phyloP scores from a whole-genome alignment of 2,888 invertebrate genomes.

The Epinotia nisella region DNA sequence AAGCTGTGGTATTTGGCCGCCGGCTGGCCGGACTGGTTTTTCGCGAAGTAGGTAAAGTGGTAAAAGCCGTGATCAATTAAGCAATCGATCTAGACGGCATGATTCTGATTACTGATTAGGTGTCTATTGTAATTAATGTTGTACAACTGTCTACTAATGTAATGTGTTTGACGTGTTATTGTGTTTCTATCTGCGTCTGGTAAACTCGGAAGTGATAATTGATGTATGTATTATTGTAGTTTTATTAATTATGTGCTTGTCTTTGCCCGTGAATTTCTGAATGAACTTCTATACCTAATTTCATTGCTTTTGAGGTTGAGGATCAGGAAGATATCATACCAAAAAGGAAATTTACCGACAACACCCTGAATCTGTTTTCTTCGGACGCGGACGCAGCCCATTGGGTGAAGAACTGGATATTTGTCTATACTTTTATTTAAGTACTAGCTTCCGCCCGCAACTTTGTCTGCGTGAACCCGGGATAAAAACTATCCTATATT shows the following conservation, averaged over 20 bases:
- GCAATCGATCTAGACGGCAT: slow-evolving; percentile 17
- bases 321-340: too few relatives aligned
- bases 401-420: too few relatives aligned
- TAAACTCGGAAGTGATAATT: slow-evolving; percentile 1
- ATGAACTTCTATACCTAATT: too few relatives aligned
- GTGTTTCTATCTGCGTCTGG: neutral
- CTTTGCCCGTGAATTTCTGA: too few relatives aligned
- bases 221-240: neutral
- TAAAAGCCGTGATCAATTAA: slow-evolving; percentile 34
- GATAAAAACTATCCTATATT: too few relatives aligned
- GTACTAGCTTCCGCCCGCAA: too few relatives aligned
- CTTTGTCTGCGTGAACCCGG: too few relatives aligned
- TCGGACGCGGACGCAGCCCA: too few relatives aligned
- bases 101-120: slow-evolving; percentile 20
- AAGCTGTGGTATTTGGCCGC: slow-evolving; percentile 21
- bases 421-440: too few relatives aligned
- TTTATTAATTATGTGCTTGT: neutral
- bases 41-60: slow-evolving; percentile 11
- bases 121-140: slow-evolving; percentile 11
- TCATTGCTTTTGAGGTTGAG: too few relatives aligned
- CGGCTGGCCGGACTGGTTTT: slow-evolving; percentile 13
- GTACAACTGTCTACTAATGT: slow-evolving; percentile 5
- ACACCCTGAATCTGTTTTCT: too few relatives aligned
- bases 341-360: too few relatives aligned
- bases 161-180: slow-evolving; percentile 6